These are phyloP conservation scores for Lepidurus arcticus DNA, from an alignment of 1,140 invertebrate species.

Conservation along the genomic window DNA sequence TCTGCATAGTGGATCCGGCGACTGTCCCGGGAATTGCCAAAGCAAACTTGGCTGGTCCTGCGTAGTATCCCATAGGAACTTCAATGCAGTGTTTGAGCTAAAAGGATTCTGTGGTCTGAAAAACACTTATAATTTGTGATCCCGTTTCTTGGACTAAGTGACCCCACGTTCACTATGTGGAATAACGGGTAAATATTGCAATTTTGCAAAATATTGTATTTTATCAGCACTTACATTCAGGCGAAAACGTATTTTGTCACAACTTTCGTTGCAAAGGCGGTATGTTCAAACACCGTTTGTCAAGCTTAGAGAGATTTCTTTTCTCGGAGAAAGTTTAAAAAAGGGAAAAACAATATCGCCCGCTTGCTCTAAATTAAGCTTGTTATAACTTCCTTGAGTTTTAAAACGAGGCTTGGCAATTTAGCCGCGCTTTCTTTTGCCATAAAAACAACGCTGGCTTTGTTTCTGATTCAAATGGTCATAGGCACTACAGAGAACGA, in stretches of 20 bases:
- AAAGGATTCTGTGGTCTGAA: background rate
- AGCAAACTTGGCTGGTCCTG: background rate
- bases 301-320: background rate
- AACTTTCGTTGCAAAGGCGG: no score
- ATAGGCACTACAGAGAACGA: no score
- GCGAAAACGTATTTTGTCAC: background rate
- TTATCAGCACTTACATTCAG: background rate
- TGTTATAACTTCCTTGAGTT: background rate
- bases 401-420: background rate
- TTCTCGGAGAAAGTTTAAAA: background rate
- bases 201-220: background rate
- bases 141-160: background rate
- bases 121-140: background rate
- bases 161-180: background rate
- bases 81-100: constrained; percentile 1
- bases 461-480: no score
- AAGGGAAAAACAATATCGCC: background rate
- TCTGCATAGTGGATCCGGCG: background rate
- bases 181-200: background rate
- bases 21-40: background rate
- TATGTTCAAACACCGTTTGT: background rate
- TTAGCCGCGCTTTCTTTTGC: no score
- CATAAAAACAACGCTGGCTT: no score
- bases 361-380: background rate
- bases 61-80: background rate